Evolutionary conservation across 2,797 vertebrate genomes (phyloP).

Genomic region (Margarornis squamiger): DNA sequence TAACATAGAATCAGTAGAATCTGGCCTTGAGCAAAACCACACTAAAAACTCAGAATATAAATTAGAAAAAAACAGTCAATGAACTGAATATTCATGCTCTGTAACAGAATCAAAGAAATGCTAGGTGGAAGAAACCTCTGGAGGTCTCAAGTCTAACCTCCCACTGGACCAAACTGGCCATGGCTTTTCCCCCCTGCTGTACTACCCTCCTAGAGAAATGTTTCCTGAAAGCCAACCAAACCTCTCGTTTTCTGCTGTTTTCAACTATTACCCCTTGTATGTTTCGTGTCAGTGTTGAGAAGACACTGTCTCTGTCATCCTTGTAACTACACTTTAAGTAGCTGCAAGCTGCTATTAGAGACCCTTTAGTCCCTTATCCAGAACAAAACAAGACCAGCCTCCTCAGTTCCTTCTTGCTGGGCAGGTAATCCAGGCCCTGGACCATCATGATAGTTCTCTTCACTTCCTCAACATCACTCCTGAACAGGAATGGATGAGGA

Average conservation of each 20-base stretch:
- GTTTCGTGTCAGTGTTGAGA: background rate
- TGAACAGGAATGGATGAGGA: background rate
- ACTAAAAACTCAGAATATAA: background rate
- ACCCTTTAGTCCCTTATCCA: background rate
- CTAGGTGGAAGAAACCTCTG: background rate
- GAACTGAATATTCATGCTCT: slow-evolving; percentile 7
- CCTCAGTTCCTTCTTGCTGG: background rate
- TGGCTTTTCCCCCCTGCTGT: background rate
- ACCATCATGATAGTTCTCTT: background rate
- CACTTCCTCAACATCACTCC: background rate
- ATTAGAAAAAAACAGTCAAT: slow-evolving; percentile 1
- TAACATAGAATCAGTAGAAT: background rate
- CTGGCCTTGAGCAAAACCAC: slow-evolving; percentile 29
- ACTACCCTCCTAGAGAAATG: background rate
- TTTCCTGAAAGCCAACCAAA: background rate
- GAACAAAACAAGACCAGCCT: background rate
- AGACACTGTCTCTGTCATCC: background rate
- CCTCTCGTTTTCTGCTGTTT: background rate
- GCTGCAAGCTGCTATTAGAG: background rate
- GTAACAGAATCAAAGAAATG: background rate
- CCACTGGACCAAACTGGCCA: background rate
- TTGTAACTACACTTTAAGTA: background rate
- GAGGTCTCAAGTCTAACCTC: background rate
- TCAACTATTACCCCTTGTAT: background rate
- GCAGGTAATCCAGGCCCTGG: background rate